Evolutionary conservation across 2,113 vertebrate species (phyloP).

Genomic region (Lucifuga dentata): DNA sequence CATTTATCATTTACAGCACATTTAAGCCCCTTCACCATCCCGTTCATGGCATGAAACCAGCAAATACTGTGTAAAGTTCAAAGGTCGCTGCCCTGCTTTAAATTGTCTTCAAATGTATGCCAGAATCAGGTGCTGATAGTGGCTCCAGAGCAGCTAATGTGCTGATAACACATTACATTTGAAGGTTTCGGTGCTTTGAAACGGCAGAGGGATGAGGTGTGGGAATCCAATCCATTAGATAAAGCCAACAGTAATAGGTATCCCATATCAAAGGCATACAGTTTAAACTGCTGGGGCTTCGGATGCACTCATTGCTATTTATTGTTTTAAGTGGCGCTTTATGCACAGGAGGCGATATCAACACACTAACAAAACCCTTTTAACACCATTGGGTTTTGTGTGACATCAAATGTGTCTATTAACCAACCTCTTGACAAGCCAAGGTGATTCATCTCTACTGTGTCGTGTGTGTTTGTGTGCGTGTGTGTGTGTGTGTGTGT

Average conservation of each 20-base stretch:
- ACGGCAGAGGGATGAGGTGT: conserved; percentile 69
- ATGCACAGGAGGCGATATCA: conserved; percentile 78
- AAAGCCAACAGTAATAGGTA: conserved; percentile 79
- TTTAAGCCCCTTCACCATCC: too few relatives aligned
- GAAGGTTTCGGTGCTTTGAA: conserved; percentile 76
- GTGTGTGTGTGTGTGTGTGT: conserved; percentile 26
- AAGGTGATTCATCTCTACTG: conserved; percentile 74
- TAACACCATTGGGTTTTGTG: conserved; percentile 75
- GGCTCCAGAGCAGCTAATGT: conserved; percentile 66
- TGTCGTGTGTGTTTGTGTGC: conserved; percentile 40
- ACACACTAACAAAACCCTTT: conserved; percentile 79
- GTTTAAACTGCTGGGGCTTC: conserved; percentile 78
- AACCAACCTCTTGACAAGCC: conserved; percentile 79
- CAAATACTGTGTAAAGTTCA: conserved; percentile 33
- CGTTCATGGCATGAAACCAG: conserved; percentile 11
- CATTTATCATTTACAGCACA: too few relatives aligned
- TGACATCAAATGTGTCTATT: conserved; percentile 82
- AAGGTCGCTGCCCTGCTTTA: conserved; percentile 43
- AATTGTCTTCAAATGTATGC: conserved; percentile 50
- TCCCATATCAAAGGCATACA: conserved; percentile 81
- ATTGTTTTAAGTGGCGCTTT: conserved; percentile 84
- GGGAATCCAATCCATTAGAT: conserved; percentile 81
- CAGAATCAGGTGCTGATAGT: conserved; percentile 44
- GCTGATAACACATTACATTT: conserved; percentile 75
- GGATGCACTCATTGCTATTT: conserved; percentile 77